Evolutionary conservation across 2,888 invertebrate species (phyloP), one percentile per base, ranked within the genome.

Genomic region (Phlogophora meticulosa): DNA sequence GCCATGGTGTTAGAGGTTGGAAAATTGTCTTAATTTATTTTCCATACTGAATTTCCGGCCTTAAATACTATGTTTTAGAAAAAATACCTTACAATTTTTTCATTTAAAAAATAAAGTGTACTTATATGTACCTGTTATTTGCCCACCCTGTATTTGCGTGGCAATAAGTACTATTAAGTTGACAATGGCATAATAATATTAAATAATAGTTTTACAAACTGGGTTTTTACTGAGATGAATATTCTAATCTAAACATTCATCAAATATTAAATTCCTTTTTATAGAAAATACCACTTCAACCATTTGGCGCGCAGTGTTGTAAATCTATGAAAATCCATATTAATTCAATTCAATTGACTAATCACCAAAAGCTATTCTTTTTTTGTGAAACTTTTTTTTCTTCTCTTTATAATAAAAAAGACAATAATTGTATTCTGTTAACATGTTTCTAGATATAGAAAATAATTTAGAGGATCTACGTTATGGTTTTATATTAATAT

Each of bases 131-230:
- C n/a, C n/a, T n/a, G n/a, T n/a, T n/a, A n/a, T n/a, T n/a, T n/a
- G n/a, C n/a, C n/a, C n/a, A n/a, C n/a, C n/a, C n/a, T n/a, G n/a
- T n/a, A 38, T 17, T 43, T 20, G 38, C 17, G 7, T 17, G 3
- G 4, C 11, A 7, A 32, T 49, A 9, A 13, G 45, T 45, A 22
- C 42, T 11, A 46, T 53, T 42, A 40, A 32, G 11, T 72, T 61
- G 32, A n/a, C 13, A 40, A 40, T 49, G 11, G 1, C 11, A 15
- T 48, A 22, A 11, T 45, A 3, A 17, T 11, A 58, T 28, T 20
- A 36, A 36, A 17, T 20, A 22, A 46, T 20, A 9, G 20, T 17
- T 48, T 15, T 11, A 46, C 9, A 4, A 15, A 42, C 13, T 72
- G 24, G 9, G 15, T 28, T 42, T 40, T 28, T 61, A 24, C 17